Evolutionary conservation across 1,140 invertebrate species (phyloP), one percentile per base, ranked within the genome.

Genomic region (Zaprionus inermis): DNA sequence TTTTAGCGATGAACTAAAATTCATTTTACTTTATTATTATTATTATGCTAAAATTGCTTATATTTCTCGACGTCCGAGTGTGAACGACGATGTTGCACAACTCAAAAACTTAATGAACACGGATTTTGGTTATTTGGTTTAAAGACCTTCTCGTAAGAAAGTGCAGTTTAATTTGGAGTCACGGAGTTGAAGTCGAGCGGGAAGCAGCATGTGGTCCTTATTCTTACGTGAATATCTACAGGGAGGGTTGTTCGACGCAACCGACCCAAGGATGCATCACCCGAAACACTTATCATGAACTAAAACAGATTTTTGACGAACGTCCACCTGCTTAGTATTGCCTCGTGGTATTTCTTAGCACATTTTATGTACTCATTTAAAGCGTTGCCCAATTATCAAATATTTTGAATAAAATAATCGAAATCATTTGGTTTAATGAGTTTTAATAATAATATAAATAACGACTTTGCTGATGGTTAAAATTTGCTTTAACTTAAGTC

Each of bases 141-240:
- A 5, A 18, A n/a, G 24, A 57, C 16, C 54, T 34, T 0, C 24
- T 51, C 5, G 12, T 32, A 14, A 30, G 9, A 44, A 58, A 49
- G 20, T 61, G 32, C 58, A 70, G 6, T 61, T 44, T 46, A 24
- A 57, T 14, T 69, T 60, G 16, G 38, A 51, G 32, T 74, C 46
- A 56, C 34, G 22, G 22, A 51, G 30, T 52, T 44, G 46, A 49
- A 56, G 52, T 64, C 28, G 44, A 44, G 54, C 58, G 54, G 44
- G 59, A 56, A 61, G 71, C 65, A 73, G 71, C 71, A 73, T 73
- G 65, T 61, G 57, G 5, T 69, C 38, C 30, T 38, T 41, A 41
- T 63, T 57, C 36, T 74, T 75, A 70, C 67, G 72, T 58, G 54
- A 75, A 70, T 30, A 44, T 64, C 18, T 41, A 70, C 49, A 22